Conservation (phyloP, 1,140 invertebrate genomes). For the Bombus breviceps region DNA sequence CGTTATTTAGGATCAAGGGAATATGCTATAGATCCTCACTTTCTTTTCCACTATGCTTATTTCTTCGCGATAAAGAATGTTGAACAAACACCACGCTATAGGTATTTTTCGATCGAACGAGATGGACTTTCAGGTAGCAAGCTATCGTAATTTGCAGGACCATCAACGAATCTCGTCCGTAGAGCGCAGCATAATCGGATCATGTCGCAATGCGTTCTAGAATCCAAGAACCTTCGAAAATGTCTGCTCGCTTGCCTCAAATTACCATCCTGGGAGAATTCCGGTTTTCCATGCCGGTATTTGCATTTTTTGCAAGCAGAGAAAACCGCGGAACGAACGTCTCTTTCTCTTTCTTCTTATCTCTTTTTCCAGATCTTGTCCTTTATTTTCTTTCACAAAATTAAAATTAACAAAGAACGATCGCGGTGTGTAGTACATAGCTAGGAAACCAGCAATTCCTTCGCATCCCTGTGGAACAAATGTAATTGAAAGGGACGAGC, state of each 20-base stretch:
- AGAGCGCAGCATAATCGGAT: conserved; percentile 21
- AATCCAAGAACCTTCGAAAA: conserved; percentile 26
- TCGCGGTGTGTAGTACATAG: neutral
- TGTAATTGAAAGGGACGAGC: neutral
- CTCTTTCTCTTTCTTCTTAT: neutral
- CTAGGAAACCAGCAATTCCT: conserved; percentile 25
- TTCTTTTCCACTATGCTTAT: neutral
- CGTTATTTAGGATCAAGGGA: neutral
- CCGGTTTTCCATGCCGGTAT: neutral
- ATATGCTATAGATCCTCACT: neutral
- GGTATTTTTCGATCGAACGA: conserved; percentile 9
- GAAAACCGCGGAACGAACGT: neutral
- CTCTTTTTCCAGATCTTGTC: neutral
- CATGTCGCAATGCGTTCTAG: conserved; percentile 1
- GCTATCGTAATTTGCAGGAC: conserved; percentile 18
- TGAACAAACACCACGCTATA: neutral
- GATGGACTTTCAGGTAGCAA: neutral
- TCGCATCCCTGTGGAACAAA: neutral
- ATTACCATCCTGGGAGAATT: conserved; percentile 10
- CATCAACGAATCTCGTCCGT: neutral
- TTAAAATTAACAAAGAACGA: neutral
- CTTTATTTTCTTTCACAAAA: neutral
- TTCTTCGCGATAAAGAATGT: neutral
- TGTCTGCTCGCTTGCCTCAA: neutral
- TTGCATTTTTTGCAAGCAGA: too few relatives aligned